Percentiles rank a stretch among this genome's conserved stretches.
phyloP scores from a whole-genome alignment of 2,888 invertebrate species.

The Sarcophaga caerulescens region DNA sequence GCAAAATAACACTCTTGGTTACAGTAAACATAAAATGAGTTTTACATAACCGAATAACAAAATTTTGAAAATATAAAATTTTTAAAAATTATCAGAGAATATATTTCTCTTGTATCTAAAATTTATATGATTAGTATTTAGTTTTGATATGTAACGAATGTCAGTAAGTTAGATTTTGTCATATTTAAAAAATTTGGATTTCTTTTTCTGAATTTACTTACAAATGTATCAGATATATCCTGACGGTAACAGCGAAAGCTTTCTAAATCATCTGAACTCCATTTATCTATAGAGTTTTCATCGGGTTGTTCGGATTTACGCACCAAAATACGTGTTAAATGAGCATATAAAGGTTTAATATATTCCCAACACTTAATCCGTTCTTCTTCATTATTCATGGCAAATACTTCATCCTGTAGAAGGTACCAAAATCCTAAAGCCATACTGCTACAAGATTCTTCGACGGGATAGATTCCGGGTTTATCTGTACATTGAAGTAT shows the following conservation, averaged over 20 bases:
- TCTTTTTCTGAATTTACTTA: slow-evolving; percentile 77
- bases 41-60: no score
- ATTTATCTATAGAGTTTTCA: slow-evolving; percentile 83
- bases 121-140: not conserved
- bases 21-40: no score
- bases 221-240: slow-evolving; percentile 92
- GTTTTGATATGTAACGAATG: no score
- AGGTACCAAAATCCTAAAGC: slow-evolving; percentile 96
- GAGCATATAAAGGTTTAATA: slow-evolving; percentile 90
- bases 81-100: no score
- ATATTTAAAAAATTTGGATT: no score
- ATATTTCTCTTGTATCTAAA: not conserved
- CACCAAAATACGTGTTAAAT: slow-evolving; percentile 88
- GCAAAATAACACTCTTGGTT: not conserved
- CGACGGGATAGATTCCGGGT: slow-evolving; percentile 91
- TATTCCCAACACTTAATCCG: slow-evolving; percentile 80
- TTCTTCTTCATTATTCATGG: slow-evolving; percentile 76
- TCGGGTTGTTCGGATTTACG: slow-evolving; percentile 90
- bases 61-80: no score
- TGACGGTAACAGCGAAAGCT: slow-evolving; percentile 92
- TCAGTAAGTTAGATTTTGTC: no score
- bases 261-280: slow-evolving; percentile 91
- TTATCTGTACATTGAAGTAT: slow-evolving; percentile 90
- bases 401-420: slow-evolving; percentile 84
- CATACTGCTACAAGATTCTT: slow-evolving; percentile 92